Evolutionary conservation across 2,888 invertebrate genomes (phyloP).

Genomic region (Steinernema scapterisci): DNA sequence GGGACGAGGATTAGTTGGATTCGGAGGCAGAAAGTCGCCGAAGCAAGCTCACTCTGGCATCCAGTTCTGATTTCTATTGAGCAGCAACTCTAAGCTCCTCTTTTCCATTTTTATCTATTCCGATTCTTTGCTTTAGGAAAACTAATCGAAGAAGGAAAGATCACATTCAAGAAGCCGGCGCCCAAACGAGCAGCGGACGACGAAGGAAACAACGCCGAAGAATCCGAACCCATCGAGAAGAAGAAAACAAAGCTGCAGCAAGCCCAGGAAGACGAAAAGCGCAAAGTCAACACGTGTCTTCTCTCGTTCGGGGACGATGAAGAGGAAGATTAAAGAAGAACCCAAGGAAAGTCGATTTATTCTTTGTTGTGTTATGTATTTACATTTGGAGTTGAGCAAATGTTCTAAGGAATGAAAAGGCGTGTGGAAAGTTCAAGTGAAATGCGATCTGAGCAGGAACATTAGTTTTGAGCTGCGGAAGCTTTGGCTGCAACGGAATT

Average conservation of each 20-base stretch:
- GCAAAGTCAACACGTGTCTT: slow-evolving; percentile 41
- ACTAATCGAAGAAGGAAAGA: slow-evolving; percentile 60
- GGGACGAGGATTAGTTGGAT: no score
- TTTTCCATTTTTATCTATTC: no score
- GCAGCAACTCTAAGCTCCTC: no score
- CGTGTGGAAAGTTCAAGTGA: not conserved
- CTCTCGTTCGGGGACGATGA: slow-evolving; percentile 59
- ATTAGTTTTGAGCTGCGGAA: not conserved
- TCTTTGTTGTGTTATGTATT: not conserved
- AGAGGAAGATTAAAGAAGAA: slow-evolving; percentile 45
- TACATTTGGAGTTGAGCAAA: slow-evolving; percentile 26
- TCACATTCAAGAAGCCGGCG: slow-evolving; percentile 61
- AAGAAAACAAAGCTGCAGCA: slow-evolving; percentile 20
- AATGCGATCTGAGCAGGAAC: not conserved
- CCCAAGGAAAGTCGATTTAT: not conserved
- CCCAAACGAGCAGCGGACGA: slow-evolving; percentile 48
- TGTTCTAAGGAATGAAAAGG: slow-evolving; percentile 2
- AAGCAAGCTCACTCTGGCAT: no score
- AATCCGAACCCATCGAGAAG: slow-evolving; percentile 41
- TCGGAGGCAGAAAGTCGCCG: no score
- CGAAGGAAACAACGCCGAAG: slow-evolving; percentile 33
- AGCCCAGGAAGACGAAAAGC: slow-evolving; percentile 36
- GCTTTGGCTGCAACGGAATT: not conserved
- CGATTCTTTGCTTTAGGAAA: no score
- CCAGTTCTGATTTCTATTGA: no score